These are phyloP conservation scores for Rhombomys opimus DNA, from an alignment of 2,113 vertebrate genomes.

Conservation along the genomic window DNA sequence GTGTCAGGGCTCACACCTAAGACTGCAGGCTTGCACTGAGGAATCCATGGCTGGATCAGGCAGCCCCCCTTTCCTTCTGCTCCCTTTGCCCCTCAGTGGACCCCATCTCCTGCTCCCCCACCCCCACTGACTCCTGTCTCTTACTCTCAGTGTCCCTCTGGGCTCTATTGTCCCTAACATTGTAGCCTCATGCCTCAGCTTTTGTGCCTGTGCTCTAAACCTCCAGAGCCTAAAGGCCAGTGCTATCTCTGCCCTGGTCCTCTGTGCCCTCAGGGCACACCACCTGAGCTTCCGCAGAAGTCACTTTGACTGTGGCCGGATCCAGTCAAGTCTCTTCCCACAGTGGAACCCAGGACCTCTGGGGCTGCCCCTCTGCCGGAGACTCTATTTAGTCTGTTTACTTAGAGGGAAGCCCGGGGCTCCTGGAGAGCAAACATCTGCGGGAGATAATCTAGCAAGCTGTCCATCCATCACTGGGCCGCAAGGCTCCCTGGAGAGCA, in stretches of 20 bases:
- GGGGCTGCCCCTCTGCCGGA: slow-evolving; percentile 81
- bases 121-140: too few relatives aligned
- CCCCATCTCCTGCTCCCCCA: background rate
- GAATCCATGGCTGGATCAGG: background rate
- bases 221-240: background rate
- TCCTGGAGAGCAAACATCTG: slow-evolving; percentile 92
- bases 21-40: background rate
- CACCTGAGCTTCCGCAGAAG: slow-evolving; percentile 58
- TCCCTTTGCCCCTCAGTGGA: background rate
- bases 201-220: background rate
- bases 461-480: slow-evolving; percentile 91
- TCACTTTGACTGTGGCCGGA: slow-evolving; percentile 64
- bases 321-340: slow-evolving; percentile 57
- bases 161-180: accelerated
- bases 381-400: slow-evolving; percentile 91
- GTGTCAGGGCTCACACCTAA: background rate
- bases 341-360: slow-evolving; percentile 76
- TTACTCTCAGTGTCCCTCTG: too few relatives aligned
- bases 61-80: accelerated
- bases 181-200: too few relatives aligned
- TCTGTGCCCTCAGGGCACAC: background rate
- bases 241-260: background rate
- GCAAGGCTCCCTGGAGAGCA: slow-evolving; percentile 89
- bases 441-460: slow-evolving; percentile 92
- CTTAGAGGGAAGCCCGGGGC: slow-evolving; percentile 90